A percentile compares a stretch with the other conserved stretches of the same genome.
phyloP scores from a whole-genome alignment of 2,888 invertebrate genomes.

The Ametastegia equiseti region DNA sequence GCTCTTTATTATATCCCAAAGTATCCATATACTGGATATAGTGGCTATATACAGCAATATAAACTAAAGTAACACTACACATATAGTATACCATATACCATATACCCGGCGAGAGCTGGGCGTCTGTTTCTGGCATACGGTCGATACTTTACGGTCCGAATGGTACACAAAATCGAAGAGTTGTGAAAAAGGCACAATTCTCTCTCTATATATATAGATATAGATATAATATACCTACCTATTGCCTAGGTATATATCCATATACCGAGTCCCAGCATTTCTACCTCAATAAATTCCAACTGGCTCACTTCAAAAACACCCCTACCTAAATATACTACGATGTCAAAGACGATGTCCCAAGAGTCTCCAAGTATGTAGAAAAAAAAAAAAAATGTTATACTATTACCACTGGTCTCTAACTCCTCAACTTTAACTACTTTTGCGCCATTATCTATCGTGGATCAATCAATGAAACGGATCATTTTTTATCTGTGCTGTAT shows the following conservation, averaged over 20 bases:
- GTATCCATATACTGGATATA: not conserved
- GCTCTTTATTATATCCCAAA: slow-evolving; percentile 19
- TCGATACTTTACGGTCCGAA: slow-evolving; percentile 41
- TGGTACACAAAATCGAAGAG: slow-evolving; percentile 31
- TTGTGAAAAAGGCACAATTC: slow-evolving; percentile 24
- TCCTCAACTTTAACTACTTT: no score
- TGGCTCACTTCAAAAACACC: not conserved
- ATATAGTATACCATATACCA: no score
- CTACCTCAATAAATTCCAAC: not conserved
- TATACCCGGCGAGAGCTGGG: slow-evolving; percentile 7
- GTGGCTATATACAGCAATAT: slow-evolving; percentile 5
- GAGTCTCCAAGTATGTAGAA: not conserved
- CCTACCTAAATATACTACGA: not conserved
- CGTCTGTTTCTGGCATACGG: slow-evolving; percentile 28
- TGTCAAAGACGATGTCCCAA: not conserved
- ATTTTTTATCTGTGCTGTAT: not conserved
- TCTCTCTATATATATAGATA: no score
- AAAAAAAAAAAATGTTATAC: not conserved
- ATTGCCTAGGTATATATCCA: no score
- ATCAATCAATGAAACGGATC: no score
- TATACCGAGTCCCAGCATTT: not conserved
- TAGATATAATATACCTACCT: no score
- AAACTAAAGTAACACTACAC: slow-evolving; percentile 8
- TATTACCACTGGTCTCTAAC: no score
- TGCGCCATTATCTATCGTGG: no score